Evolutionary conservation across 2,113 vertebrate genomes (phyloP).

Genomic region (Nanger granti): DNA sequence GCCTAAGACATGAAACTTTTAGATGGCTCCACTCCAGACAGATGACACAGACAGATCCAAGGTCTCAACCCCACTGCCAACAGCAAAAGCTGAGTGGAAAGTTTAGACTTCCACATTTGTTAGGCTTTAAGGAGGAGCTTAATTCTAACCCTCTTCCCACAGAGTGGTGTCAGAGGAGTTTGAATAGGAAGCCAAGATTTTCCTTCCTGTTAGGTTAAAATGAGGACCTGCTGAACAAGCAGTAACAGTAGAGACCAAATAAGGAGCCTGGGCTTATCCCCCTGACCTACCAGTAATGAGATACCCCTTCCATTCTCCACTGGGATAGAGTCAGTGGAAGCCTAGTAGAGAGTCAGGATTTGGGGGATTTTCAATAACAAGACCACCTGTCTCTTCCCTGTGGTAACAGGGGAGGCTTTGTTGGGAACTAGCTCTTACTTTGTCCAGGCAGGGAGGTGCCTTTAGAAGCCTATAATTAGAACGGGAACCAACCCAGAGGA

Average conservation of each 20-base stretch:
- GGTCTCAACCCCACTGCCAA: too few relatives aligned
- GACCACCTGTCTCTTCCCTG: not conserved
- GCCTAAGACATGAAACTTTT: not conserved
- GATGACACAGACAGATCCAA: not conserved
- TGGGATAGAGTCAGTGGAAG: not conserved
- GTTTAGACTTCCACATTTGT: not conserved
- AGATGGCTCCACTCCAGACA: not conserved
- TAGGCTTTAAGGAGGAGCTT: not conserved
- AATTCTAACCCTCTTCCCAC: not conserved
- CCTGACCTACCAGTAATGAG: not conserved
- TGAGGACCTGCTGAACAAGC: not conserved
- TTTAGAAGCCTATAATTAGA: not conserved
- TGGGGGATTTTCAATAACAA: not conserved
- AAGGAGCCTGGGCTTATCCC: not conserved
- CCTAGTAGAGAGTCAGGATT: not conserved
- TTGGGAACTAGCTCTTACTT: not conserved
- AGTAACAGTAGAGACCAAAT: not conserved
- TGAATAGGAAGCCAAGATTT: not conserved
- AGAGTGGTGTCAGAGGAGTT: not conserved
- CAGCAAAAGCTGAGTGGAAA: not conserved
- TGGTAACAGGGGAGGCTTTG: not conserved
- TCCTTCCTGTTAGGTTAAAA: not conserved
- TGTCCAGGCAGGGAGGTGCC: not conserved
- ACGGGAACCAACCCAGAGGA: not conserved
- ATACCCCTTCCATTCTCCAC: not conserved